phyloP scores from a whole-genome alignment of 2,888 invertebrate species.

The Ophion costatus region DNA sequence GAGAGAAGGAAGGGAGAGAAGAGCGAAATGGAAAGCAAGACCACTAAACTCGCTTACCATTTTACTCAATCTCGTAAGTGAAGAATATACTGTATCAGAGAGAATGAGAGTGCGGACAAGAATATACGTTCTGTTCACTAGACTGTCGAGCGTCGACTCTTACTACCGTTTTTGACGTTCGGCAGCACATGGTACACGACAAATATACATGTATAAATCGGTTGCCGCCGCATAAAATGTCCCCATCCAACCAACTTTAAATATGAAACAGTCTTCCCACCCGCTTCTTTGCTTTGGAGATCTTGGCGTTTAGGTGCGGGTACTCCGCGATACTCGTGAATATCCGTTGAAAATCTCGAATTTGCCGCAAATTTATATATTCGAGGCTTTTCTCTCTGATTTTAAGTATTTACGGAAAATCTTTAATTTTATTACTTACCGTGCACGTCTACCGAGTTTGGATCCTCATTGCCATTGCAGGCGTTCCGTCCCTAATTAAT shows the following conservation, averaged over 20 bases:
- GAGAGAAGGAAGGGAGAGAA: not conserved
- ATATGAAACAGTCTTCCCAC: not conserved
- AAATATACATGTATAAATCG: constrained; percentile 18
- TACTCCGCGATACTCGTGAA: not conserved
- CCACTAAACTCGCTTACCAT: constrained; percentile 25
- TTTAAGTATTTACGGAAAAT: not conserved
- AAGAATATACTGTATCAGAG: constrained; percentile 41
- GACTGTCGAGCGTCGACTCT: constrained; percentile 53
- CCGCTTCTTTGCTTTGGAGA: not conserved
- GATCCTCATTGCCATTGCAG: not conserved
- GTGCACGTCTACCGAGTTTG: not conserved
- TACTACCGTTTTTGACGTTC: constrained; percentile 50
- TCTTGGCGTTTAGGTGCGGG: not conserved
- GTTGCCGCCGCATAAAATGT: not conserved
- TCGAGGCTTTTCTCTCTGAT: not conserved
- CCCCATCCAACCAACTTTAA: not conserved
- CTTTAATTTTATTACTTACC: not conserved
- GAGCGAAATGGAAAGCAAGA: not conserved
- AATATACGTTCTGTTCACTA: constrained; percentile 59
- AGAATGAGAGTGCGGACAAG: constrained; percentile 57
- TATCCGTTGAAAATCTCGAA: not conserved
- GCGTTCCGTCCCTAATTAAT: no score
- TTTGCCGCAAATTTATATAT: not conserved
- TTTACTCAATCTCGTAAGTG: constrained; percentile 14
- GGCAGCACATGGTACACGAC: constrained; percentile 42